These are phyloP conservation scores for Priocnemis perturbator DNA, from an alignment of 2,888 invertebrate species.

Conservation along the genomic window DNA sequence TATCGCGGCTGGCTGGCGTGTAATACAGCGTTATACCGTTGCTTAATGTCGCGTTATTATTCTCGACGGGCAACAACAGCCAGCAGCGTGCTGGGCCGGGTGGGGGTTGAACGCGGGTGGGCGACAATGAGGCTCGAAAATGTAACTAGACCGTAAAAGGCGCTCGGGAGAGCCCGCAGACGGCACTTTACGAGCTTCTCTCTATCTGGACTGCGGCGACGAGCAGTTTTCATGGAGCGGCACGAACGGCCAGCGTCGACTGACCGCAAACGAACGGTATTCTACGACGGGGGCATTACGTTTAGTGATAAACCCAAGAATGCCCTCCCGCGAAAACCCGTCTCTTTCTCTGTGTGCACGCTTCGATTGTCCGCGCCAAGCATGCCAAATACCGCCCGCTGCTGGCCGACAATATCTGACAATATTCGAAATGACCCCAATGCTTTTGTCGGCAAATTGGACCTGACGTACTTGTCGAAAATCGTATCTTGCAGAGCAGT, in stretches of 20 bases:
- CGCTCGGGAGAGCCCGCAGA: not conserved
- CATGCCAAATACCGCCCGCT: constrained; percentile 27
- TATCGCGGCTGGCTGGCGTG: too few species aligned
- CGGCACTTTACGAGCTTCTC: constrained; percentile 10
- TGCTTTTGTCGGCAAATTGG: constrained; percentile 30
- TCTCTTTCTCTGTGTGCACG: constrained; percentile 7
- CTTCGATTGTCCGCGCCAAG: too few species aligned
- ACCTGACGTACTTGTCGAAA: too few species aligned
- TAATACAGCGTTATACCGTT: too few species aligned
- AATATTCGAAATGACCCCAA: constrained; percentile 31
- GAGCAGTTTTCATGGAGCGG: constrained; percentile 10
- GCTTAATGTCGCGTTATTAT: too few species aligned
- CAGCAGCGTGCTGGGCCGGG: too few species aligned
- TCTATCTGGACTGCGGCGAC: not conserved
- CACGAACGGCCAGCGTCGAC: not conserved
- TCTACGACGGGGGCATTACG: constrained; percentile 9
- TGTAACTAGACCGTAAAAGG: constrained; percentile 19
- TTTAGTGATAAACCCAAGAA: constrained; percentile 15
- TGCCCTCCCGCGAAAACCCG: constrained; percentile 18
- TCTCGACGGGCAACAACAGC: too few species aligned
- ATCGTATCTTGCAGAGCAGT: too few species aligned
- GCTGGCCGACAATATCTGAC: constrained; percentile 24
- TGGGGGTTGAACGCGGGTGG: constrained; percentile 7
- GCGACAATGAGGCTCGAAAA: constrained; percentile 17
- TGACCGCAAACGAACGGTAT: constrained; percentile 18